phyloP scores from a whole-genome alignment of 1,140 invertebrate species.

The Aphis craccivora region DNA sequence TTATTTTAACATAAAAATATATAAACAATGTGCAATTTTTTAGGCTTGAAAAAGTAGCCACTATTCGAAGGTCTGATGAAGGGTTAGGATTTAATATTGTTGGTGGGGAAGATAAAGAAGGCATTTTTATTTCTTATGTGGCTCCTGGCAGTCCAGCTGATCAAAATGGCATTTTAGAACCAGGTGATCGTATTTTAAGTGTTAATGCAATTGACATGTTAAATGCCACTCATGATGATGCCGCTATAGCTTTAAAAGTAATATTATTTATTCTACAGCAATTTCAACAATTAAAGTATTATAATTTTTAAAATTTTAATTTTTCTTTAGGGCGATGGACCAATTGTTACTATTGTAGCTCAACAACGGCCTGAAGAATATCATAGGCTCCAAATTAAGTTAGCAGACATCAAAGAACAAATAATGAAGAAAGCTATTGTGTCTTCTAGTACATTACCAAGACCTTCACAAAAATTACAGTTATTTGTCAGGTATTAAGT shows the following conservation, averaged over 20 bases:
- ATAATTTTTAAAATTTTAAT: neutral
- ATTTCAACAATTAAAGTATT: neutral
- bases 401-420: slow-evolving; percentile 95
- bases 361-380: slow-evolving; percentile 97
- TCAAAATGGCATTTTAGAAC: slow-evolving; percentile 82
- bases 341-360: slow-evolving; percentile 89
- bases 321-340: slow-evolving; percentile 78
- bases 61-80: slow-evolving; percentile 53
- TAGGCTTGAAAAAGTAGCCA: slow-evolving; percentile 35
- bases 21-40: neutral
- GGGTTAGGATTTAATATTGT: slow-evolving; percentile 98
- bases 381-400: slow-evolving; percentile 96
- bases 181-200: slow-evolving; percentile 92
- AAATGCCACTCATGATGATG: slow-evolving; percentile 94
- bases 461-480: slow-evolving; percentile 73
- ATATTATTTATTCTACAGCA: neutral
- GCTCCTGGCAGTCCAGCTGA: slow-evolving; percentile 95
- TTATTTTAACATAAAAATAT: neutral
- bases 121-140: slow-evolving; percentile 98
- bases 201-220: slow-evolving; percentile 89
- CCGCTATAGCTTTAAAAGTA: slow-evolving; percentile 77
- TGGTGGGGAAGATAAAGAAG: slow-evolving; percentile 97
- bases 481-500: slow-evolving; percentile 71
- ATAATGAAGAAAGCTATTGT: slow-evolving; percentile 67
- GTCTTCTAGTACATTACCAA: slow-evolving; percentile 75